phyloP scores from a whole-genome alignment of 2,888 invertebrate genomes.

The Habroteleia sp. region DNA sequence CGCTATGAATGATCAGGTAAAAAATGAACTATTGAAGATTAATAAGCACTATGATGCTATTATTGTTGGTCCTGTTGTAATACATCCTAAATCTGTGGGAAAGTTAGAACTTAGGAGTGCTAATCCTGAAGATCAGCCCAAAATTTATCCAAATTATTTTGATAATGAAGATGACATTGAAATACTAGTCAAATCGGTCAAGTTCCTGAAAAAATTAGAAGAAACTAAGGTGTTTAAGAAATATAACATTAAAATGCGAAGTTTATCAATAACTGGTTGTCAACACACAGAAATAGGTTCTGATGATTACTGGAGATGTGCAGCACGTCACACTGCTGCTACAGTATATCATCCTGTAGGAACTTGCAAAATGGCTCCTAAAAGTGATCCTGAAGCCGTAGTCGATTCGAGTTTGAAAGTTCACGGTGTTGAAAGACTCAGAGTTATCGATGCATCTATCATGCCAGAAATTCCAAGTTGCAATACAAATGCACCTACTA shows the following conservation, averaged over 20 bases:
- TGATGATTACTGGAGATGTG: conserved; percentile 82
- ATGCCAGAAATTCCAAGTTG: conserved; percentile 85
- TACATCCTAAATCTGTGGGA: conserved; percentile 82
- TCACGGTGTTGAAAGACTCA: conserved; percentile 81
- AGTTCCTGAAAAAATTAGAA: conserved; percentile 69
- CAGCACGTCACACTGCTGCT: conserved; percentile 82
- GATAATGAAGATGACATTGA: conserved; percentile 80
- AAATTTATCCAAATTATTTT: conserved; percentile 83
- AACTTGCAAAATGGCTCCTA: conserved; percentile 85
- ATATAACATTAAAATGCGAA: conserved; percentile 62
- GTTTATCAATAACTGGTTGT: conserved; percentile 72
- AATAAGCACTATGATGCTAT: conserved; percentile 70
- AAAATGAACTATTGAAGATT: conserved; percentile 67
- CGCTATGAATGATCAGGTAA: conserved; percentile 65
- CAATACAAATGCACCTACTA: conserved; percentile 84
- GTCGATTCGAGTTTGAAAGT: conserved; percentile 83
- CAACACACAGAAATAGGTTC: conserved; percentile 66
- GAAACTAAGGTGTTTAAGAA: conserved; percentile 70
- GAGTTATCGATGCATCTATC: conserved; percentile 86
- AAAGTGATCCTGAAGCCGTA: conserved; percentile 81
- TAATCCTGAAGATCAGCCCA: conserved; percentile 82
- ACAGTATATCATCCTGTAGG: conserved; percentile 85
- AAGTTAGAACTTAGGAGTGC: conserved; percentile 81
- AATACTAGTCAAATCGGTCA: conserved; percentile 72
- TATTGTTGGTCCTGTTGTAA: conserved; percentile 67